Evolutionary conservation across 1,140 invertebrate genomes (phyloP), one percentile per base, ranked within the genome.

Genomic region (Drosophila ohnishii): DNA sequence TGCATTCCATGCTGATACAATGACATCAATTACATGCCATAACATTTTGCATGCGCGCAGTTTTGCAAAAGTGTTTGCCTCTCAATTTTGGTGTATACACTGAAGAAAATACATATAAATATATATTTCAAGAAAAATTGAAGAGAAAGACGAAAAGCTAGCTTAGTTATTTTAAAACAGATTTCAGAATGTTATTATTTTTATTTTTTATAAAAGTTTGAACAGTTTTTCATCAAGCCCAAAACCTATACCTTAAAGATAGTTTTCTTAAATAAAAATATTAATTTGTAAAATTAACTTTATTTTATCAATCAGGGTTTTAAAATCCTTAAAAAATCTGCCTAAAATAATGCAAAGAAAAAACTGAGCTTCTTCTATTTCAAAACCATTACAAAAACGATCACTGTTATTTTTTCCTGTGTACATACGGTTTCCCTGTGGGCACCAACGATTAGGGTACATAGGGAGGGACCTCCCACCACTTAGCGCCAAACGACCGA

Each of bases 11-110:
- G 56, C 56, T 44, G 65, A 69, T 70, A 73, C 63, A 80, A 76
- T 80, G 79, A 81, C 79, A 81, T 81, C 79, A 81, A 81, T 78
- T 78, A 78, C 76, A 66, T 57, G 76, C 75, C 66, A 78, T 78
- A 78, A 78, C 67, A 78, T 80, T 80, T 80, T 75, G 78, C 78
- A 80, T 76, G 78, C 61, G 78, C 66, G 67, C 65, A 65, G 63
- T 69, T 73, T 60, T 56, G 39, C 69, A 30, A 64, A 13, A 61
- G 56, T 14, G 28, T 50, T 37, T 53, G 25, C 16, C 48, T 32
- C 10, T 34, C 25, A 32, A 28, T 44, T 44, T 10, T 2, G n/a
- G n/a, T 34, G 5, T 5, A 19, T 34, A 35, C 50, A 53, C 50
- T 22, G 19, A 35, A 13, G 3, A 8, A 22, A 53, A 51, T 19